Evolutionary conservation across 2,888 invertebrate species (phyloP), one percentile per base, ranked within the genome.

Genomic region (Blastobasis adustella): DNA sequence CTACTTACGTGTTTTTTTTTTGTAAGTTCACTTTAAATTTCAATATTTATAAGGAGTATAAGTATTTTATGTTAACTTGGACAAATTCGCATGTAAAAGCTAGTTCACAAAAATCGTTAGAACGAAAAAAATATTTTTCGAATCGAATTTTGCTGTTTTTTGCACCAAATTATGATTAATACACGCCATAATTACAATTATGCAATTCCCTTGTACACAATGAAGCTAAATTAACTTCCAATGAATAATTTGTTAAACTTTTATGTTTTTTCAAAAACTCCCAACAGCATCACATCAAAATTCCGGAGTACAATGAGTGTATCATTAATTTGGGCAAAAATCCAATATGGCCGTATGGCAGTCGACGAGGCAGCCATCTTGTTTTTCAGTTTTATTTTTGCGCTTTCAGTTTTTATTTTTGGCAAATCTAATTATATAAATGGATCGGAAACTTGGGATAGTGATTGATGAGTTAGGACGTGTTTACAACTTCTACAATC

Each of bases 361-460:
- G 23, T 23, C 23, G 23, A 3, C 2, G 3, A 23, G 37, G 47
- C 45, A 40, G 47, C 49, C 51, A 53, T 52, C 42, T 57, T 56
- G 56, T 55, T 49, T 54, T 59, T 59, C 55, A 23, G 23, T 23
- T 23, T 23, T 23, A 23, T 23, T 23, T 23, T 23, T 23, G 23
- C 23, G 23, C 23, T 53, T 57, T 50, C 56, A 57, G 49, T 59
- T 57, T 61, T 58, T 60, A 62, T 66, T 65, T 60, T 61, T 53
- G 50, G 53, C 55, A 60, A 63, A 67, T 66, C 74, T 78, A 75
- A 79, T 78, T 79, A 77, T 68, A 66, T 68, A 76, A 73, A 72
- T 75, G 72, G 66, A 75, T 78, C 68, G 74, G 71, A 63, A 67
- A 67, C 72, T 67, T 66, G 63, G 66, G 49, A 71, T 72, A 66